These are phyloP conservation scores for Aphelenchoides besseyi DNA, from an alignment of 1,140 invertebrate genomes.

Conservation along the genomic window DNA sequence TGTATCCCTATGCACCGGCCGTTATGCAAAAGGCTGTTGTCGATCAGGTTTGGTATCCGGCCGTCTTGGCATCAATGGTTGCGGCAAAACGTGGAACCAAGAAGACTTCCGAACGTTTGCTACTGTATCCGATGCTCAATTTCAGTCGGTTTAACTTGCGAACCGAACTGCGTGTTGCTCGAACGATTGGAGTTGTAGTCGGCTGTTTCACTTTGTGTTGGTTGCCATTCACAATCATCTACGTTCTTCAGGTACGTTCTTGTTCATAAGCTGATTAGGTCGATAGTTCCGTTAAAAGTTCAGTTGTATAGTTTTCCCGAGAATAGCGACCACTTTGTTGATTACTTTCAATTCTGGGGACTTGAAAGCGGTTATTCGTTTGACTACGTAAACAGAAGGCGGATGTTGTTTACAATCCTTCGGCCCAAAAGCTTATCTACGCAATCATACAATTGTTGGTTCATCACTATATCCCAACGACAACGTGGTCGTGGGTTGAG, in stretches of 20 bases:
- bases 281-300: too few species aligned
- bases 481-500: not conserved
- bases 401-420: not conserved
- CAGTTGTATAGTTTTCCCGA: too few species aligned
- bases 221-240: conserved; percentile 73
- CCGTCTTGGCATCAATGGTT: conserved; percentile 44
- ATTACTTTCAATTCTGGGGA: not conserved
- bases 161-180: conserved; percentile 64
- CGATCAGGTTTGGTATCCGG: conserved; percentile 51
- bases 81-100: conserved; percentile 29
- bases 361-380: not conserved
- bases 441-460: too few species aligned
- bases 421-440: not conserved
- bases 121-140: conserved; percentile 46
- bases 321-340: not conserved
- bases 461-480: not conserved
- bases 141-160: conserved; percentile 34
- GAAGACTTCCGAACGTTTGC: conserved; percentile 46
- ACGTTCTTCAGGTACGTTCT: conserved; percentile 52
- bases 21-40: conserved; percentile 16
- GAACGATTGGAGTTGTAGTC: conserved; percentile 87
- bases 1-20: not conserved
- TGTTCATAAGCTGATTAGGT: not conserved
- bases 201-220: conserved; percentile 92
- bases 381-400: not conserved